Percentiles rank a stretch among this genome's conserved stretches.
These are phyloP conservation scores for Actinia tenebrosa DNA, from an alignment of 64 coral and sea anemone species.

Conservation along the genomic window DNA sequence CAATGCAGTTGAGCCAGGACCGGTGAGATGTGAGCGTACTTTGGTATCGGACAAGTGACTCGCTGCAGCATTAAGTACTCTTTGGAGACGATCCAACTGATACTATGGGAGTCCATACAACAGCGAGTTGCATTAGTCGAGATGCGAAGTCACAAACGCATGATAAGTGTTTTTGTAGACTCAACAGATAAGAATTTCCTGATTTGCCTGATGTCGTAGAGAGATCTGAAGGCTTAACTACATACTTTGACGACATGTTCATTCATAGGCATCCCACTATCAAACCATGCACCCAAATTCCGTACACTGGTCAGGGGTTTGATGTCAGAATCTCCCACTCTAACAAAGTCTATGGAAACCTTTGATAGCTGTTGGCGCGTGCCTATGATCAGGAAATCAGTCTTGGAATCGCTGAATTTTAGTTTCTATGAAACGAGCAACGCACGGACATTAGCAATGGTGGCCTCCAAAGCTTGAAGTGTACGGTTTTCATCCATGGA, in stretches of 20 bases:
- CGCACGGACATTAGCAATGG: not conserved
- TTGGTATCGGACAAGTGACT: not conserved
- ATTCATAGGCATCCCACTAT: conserved; percentile 15
- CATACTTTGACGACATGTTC: conserved; percentile 11
- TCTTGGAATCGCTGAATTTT: conserved; percentile 4
- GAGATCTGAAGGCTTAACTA: conserved; percentile 11
- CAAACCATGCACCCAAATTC: conserved; percentile 33
- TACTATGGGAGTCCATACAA: not conserved
- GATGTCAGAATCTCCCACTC: conserved; percentile 6
- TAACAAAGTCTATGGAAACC: not conserved
- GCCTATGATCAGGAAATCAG: conserved; percentile 8
- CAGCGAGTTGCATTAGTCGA: not conserved
- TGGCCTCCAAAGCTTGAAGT: not conserved
- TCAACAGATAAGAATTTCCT: no score
- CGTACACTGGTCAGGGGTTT: not conserved
- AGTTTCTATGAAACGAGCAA: not conserved
- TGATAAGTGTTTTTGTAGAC: no score
- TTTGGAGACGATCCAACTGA: not conserved
- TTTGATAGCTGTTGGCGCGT: not conserved
- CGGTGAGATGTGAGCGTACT: not conserved
- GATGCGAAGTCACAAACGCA: no score
- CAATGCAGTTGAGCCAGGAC: not conserved
- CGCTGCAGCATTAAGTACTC: conserved; percentile 6
- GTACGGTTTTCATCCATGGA: not conserved
- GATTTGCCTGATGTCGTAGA: no score